A percentile compares a stretch with the other conserved stretches of the same genome.
phyloP scores from a whole-genome alignment of 1,140 invertebrate genomes.

The Pseudomyrmex sp. region DNA sequence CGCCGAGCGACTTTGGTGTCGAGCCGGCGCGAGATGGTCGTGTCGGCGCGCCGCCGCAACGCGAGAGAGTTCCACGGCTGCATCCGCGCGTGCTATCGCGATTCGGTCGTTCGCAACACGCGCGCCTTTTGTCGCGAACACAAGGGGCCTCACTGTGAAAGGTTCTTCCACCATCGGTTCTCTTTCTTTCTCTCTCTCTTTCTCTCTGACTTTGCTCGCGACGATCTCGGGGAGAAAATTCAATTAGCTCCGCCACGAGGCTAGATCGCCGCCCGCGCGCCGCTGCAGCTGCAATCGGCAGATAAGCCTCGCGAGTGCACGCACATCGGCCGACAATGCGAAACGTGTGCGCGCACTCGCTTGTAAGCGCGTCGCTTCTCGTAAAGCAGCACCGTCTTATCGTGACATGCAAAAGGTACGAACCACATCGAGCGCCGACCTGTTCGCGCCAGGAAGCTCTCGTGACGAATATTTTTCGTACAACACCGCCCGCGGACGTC shows the following conservation, averaged over 20 bases:
- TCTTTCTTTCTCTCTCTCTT: constrained; percentile 63
- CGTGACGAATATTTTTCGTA: constrained; percentile 42
- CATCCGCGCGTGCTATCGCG: constrained; percentile 76
- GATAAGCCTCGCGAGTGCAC: constrained; percentile 57
- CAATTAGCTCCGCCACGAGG: constrained; percentile 68
- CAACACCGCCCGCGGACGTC: not conserved
- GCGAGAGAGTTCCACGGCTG: constrained; percentile 62
- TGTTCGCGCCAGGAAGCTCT: not conserved
- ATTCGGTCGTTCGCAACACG: constrained; percentile 69
- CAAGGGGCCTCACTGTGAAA: constrained; percentile 76
- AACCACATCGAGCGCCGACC: constrained; percentile 13
- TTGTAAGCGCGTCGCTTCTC: constrained; percentile 9
- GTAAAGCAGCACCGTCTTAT: constrained; percentile 23
- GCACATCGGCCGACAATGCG: constrained; percentile 41
- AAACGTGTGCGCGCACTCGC: constrained; percentile 12
- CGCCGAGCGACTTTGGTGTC: constrained; percentile 54
- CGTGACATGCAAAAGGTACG: constrained; percentile 37
- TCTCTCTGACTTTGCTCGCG: constrained; percentile 71
- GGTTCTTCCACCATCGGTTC: constrained; percentile 17
- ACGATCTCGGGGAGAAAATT: constrained; percentile 78
- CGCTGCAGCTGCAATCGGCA: constrained; percentile 68
- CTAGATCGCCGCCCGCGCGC: constrained; percentile 62
- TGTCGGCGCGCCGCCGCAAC: constrained; percentile 30
- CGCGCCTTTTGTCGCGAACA: constrained; percentile 77
- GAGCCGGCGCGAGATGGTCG: constrained; percentile 42